Percentiles rank a stretch among this genome's conserved stretches.
These are phyloP conservation scores for Eupsilia transversa DNA, from an alignment of 2,888 invertebrate genomes.

Conservation along the genomic window DNA sequence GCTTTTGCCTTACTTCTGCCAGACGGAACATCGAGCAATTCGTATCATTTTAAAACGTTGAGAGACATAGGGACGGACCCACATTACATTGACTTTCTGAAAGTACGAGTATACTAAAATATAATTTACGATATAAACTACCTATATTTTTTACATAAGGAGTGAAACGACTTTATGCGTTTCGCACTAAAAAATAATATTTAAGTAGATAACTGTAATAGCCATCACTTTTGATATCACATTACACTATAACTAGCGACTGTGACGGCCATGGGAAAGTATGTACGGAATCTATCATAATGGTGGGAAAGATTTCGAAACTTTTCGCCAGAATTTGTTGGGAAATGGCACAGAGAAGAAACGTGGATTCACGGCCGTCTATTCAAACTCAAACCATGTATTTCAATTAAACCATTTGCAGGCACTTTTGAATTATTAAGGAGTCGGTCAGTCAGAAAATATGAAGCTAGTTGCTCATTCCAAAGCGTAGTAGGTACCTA, in stretches of 20 bases:
- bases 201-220: slow-evolving; percentile 32
- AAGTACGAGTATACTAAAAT: slow-evolving; percentile 12
- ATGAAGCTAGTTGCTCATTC: no score
- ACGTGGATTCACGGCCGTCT: slow-evolving; percentile 35
- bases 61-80: background rate
- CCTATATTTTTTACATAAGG: slow-evolving; percentile 14
- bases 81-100: background rate
- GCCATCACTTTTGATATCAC: slow-evolving; percentile 44
- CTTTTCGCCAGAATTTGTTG: slow-evolving; percentile 55
- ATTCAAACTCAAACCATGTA: no score
- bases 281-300: slow-evolving; percentile 42
- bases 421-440: no score
- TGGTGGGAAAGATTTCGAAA: slow-evolving; percentile 51
- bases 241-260: slow-evolving; percentile 21
- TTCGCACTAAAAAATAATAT: slow-evolving; percentile 45
- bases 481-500: no score
- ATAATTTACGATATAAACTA: background rate
- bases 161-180: slow-evolving; percentile 23
- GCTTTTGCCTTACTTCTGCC: background rate
- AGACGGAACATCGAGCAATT: background rate
- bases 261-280: slow-evolving; percentile 52
- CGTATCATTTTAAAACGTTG: background rate
- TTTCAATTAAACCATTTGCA: no score
- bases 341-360: slow-evolving; percentile 42
- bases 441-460: no score